Evolutionary conservation across 2,113 vertebrate genomes (phyloP), one percentile per base, ranked within the genome.

Genomic region (Poeciliopsis retropinna): DNA sequence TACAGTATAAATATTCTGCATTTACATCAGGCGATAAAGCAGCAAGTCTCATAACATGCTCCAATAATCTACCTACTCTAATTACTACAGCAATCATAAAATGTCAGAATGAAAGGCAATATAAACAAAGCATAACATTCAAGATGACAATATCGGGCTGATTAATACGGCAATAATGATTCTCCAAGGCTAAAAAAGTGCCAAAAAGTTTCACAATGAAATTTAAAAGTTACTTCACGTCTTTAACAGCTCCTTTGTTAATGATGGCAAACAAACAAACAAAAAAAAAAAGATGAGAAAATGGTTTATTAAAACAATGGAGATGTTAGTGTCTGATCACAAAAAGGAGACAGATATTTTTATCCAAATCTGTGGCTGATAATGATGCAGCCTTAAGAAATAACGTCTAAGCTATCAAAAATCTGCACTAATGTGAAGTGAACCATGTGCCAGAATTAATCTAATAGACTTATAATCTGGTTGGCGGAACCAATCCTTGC

Each of bases 401-500:
- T 76, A 73, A 64, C 8, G n/a, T 80, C 72, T 80, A 61, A 77
- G 73, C 65, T 64, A 84, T 84, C 67, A 9, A 57, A 15, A 80
- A 88, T 81, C 75, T 39, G 67, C 82, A 71, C 83, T 80, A 87
- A 84, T 73, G 76, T 54, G 76, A 83, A 85, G 81, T 0, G 44
- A 66, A 76, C 71, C 77, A 82, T 37, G 68, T 78, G 87, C 78
- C 80, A 60, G 72, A 71, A 75, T 81, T 87, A 84, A 85, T 92
- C 79, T 92, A 92, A 90, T 89, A 84, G 85, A 81, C 67, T 68
- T 80, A 87, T 91, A 83, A 81, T 90, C 80, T 88, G 9, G 70
- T 81, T 92, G 96, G 85, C 94, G 95, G 95, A 97, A 97, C 92
- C 95, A 94, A 93, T 97, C 95, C 89, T 93, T 87, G 83, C 86